Percentiles rank a stretch among this genome's conserved stretches.
These are phyloP conservation scores for Coleophora deauratella DNA, from an alignment of 2,888 invertebrate genomes.

Conservation along the genomic window DNA sequence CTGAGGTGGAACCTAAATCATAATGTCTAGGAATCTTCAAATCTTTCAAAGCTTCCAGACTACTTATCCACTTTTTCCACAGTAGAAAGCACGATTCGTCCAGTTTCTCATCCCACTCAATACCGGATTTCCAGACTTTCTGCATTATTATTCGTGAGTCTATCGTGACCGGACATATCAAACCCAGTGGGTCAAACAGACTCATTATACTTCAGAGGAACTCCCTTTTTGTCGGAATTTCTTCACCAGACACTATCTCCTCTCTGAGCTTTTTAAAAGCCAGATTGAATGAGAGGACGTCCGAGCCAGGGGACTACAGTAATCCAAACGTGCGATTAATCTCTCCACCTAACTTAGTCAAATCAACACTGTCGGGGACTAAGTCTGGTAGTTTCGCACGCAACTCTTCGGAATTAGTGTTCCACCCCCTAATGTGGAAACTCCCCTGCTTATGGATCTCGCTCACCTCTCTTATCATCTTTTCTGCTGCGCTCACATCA, in stretches of 20 bases:
- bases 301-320: background rate
- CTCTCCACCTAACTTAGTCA: too few species aligned
- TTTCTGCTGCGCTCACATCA: slow-evolving; percentile 13
- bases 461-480: slow-evolving; percentile 10
- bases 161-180: background rate
- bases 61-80: background rate
- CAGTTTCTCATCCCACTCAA: slow-evolving; percentile 1
- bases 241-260: too few species aligned
- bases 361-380: background rate
- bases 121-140: slow-evolving; percentile 1
- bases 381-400: slow-evolving; percentile 2
- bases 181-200: slow-evolving; percentile 1
- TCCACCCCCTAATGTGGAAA: slow-evolving; percentile 16
- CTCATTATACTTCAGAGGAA: background rate
- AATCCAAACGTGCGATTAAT: background rate
- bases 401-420: slow-evolving; percentile 16
- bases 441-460: slow-evolving; percentile 13
- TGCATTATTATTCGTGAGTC: background rate
- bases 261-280: too few species aligned
- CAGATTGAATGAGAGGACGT: too few species aligned
- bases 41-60: background rate
- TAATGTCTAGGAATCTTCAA: background rate
- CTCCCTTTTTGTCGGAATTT: too few species aligned
- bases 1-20: background rate
- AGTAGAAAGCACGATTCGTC: background rate